phyloP scores from a whole-genome alignment of 2,113 vertebrate genomes.

The Trinectes maculatus region DNA sequence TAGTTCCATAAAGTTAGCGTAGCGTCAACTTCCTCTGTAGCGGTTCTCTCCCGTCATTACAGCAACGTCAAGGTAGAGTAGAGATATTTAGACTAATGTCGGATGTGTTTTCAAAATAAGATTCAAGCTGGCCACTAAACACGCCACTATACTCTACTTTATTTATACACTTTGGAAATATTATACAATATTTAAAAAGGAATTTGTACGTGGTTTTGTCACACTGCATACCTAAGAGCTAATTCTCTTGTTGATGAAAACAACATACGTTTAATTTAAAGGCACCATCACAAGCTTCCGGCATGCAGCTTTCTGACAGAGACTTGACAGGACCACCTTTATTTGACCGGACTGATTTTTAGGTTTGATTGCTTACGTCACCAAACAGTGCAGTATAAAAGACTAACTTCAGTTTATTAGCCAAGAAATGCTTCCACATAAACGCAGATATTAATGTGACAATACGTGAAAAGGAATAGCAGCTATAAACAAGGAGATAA shows the following conservation, averaged over 20 bases:
- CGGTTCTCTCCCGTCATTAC: neutral
- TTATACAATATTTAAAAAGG: too few species aligned
- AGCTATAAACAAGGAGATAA: neutral
- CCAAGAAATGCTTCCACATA: too few species aligned
- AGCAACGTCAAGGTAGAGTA: neutral
- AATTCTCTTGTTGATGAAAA: neutral
- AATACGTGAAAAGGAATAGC: neutral
- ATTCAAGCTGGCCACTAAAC: fast-evolving
- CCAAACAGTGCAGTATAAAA: neutral
- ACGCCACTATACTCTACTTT: too few species aligned
- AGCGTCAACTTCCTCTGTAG: neutral
- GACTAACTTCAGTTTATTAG: too few species aligned
- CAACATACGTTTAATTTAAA: conserved; percentile 15
- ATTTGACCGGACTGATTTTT: too few species aligned
- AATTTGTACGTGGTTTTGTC: neutral
- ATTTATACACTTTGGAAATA: too few species aligned
- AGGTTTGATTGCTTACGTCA: neutral
- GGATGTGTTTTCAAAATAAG: conserved; percentile 40
- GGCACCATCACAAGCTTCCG: neutral
- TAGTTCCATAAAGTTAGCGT: neutral
- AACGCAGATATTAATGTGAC: too few species aligned
- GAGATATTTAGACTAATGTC: neutral
- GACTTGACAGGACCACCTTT: neutral
- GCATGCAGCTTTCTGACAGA: neutral
- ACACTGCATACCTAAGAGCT: too few species aligned